These are phyloP conservation scores for Forpus xanthops DNA, from an alignment of 2,797 vertebrate genomes.

Conservation along the genomic window DNA sequence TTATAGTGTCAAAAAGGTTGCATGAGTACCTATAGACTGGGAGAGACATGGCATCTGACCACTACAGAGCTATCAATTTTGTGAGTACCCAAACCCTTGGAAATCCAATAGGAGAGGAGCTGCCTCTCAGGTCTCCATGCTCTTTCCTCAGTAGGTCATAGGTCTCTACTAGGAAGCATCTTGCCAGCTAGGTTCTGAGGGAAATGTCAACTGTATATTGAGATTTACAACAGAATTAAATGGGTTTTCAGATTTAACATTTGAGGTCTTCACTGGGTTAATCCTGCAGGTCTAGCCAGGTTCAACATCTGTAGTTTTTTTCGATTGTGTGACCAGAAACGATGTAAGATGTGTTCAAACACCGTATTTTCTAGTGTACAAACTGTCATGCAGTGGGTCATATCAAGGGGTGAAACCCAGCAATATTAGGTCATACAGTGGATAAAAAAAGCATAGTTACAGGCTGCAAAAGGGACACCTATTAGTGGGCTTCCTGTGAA, in stretches of 20 bases:
- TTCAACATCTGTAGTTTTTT: neutral
- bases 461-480: neutral
- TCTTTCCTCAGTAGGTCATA: neutral
- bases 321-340: rapidly evolving
- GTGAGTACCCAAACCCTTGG: neutral
- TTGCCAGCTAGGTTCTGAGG: neutral
- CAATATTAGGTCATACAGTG: neutral
- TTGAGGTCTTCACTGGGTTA: neutral
- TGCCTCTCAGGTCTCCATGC: neutral
- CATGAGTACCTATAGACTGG: neutral
- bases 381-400: neutral
- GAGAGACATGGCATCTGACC: neutral
- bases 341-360: neutral
- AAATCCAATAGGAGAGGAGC: neutral
- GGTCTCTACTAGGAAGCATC: neutral
- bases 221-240: neutral
- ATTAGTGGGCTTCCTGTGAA: neutral
- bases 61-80: neutral
- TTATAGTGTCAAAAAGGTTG: neutral
- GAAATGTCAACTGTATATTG: neutral
- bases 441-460: neutral
- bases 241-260: neutral
- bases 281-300: neutral
- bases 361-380: neutral
- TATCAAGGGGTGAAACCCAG: neutral